Evolutionary conservation across 2,797 vertebrate genomes (phyloP).

Genomic region (Sciurus vulgaris): DNA sequence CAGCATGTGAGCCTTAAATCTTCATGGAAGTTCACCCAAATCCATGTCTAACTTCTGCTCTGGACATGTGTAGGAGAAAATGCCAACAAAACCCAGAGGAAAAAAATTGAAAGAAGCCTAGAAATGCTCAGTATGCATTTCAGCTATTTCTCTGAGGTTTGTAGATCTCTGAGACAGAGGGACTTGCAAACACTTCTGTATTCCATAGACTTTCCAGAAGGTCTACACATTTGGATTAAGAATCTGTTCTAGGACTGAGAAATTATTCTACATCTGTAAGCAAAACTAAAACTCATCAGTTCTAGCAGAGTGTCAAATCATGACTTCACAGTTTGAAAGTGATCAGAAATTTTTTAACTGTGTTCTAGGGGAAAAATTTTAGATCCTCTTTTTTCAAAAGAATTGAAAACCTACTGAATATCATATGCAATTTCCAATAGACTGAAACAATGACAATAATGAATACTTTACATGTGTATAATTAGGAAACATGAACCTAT

Average conservation of each 20-base stretch:
- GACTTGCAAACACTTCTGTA: neutral
- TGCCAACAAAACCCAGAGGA: neutral
- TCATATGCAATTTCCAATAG: neutral
- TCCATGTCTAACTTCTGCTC: too few relatives aligned
- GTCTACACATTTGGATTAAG: neutral
- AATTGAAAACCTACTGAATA: neutral
- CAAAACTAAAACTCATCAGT: neutral
- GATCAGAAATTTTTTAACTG: neutral
- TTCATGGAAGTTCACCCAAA: neutral
- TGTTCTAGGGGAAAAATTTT: neutral
- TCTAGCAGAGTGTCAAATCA: neutral
- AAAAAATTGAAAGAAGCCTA: neutral
- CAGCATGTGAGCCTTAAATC: neutral
- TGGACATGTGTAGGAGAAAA: neutral
- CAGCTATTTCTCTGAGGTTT: neutral
- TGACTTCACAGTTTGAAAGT: neutral
- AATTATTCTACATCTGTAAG: neutral
- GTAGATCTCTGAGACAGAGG: neutral
- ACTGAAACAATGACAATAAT: neutral
- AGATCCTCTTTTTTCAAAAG: neutral
- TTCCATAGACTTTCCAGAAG: neutral
- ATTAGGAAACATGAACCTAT: neutral
- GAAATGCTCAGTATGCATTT: neutral
- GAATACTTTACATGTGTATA: neutral
- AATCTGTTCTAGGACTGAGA: neutral